Conservation (phyloP, 2,888 invertebrate species). For the Chrysolina oricalcia region DNA sequence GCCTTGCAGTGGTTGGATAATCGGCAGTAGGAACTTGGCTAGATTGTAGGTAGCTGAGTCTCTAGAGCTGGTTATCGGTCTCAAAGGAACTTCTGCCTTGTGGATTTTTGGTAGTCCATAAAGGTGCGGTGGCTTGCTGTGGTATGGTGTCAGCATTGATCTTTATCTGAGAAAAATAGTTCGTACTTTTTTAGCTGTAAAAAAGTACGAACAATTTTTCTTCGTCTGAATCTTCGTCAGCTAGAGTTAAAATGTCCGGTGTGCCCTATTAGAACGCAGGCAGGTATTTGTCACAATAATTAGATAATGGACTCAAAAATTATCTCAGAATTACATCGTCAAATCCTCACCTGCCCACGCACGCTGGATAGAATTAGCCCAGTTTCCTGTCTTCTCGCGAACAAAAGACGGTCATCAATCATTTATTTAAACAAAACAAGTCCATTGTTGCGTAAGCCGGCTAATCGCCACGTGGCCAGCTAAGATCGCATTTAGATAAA, state of each 20-base stretch:
- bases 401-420: constrained; percentile 67
- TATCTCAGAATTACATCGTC: constrained; percentile 62
- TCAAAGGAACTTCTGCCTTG: no score
- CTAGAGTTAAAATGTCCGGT: not conserved
- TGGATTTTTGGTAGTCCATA: no score
- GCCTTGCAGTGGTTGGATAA: no score
- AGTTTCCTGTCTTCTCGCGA: constrained; percentile 56
- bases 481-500: constrained; percentile 64
- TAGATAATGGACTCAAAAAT: constrained; percentile 32
- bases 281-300: constrained; percentile 3
- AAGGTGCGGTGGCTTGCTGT: no score
- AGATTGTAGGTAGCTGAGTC: no score
- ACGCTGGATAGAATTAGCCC: constrained; percentile 54
- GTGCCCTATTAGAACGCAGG: not conserved
- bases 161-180: no score
- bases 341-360: constrained; percentile 63
- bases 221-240: not conserved
- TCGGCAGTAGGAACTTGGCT: no score
- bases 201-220: no score
- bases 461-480: constrained; percentile 60
- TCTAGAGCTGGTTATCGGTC: no score
- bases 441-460: constrained; percentile 63
- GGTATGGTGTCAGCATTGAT: no score
- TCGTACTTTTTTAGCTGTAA: no score
- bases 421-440: constrained; percentile 67